Evolutionary conservation across 2,888 invertebrate genomes (phyloP).

Genomic region (Amphipoea lucens): DNA sequence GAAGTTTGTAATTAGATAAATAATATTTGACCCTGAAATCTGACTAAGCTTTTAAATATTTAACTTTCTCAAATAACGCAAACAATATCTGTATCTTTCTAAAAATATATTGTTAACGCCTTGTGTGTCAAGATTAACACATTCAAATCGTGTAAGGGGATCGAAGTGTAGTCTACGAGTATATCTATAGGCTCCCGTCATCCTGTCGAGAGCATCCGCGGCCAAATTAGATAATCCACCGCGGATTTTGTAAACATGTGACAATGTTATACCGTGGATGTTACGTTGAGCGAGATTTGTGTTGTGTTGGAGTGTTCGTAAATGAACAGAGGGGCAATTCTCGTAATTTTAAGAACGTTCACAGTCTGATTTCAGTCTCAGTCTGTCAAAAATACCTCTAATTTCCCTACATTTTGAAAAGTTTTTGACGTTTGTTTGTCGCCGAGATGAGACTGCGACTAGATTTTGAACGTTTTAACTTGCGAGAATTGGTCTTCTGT

Average conservation of each 20-base stretch:
- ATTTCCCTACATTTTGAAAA: no score
- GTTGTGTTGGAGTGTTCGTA: background rate
- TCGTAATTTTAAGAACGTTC: no score
- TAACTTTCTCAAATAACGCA: background rate
- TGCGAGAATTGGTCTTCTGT: background rate
- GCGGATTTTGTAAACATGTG: conserved; percentile 68
- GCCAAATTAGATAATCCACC: conserved; percentile 76
- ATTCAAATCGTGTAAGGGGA: conserved; percentile 72
- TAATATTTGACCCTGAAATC: background rate
- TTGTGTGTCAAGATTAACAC: conserved; percentile 50
- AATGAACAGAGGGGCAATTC: background rate
- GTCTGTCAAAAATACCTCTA: no score
- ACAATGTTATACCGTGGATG: conserved; percentile 32
- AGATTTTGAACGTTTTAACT: no score
- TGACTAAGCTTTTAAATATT: background rate
- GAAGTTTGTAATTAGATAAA: background rate
- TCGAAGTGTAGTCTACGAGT: conserved; percentile 68
- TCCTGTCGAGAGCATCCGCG: conserved; percentile 68
- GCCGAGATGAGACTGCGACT: no score
- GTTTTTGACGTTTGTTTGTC: no score
- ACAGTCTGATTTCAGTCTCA: no score
- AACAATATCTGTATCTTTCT: background rate
- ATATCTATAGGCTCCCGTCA: conserved; percentile 62
- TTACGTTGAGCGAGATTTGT: background rate
- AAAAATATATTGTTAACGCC: conserved; percentile 1